Base-by-base conservation (phyloP, 2,113 vertebrate species). In the Genyomyrus donnyi region DNA sequence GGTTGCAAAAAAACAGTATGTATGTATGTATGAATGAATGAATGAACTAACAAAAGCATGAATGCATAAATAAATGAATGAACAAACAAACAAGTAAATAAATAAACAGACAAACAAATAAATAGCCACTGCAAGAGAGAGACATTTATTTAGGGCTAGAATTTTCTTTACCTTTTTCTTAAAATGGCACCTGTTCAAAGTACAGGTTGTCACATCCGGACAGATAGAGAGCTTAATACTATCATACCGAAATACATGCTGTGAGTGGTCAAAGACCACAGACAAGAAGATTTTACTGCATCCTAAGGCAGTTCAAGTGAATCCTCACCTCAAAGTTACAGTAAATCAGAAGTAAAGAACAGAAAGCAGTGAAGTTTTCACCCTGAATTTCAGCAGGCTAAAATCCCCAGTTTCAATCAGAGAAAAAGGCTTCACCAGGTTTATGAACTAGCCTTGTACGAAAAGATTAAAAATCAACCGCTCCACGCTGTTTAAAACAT, bases 401-500 rank as follows among this genome's bases (percentile, higher is more conserved):
- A 77, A 77, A 77, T 77, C 74, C 15, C 15, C 35, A 77, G 13
- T 42, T 80, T 39, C 74, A 35, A 77, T 19, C 27, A 77, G 70
- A 77, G n/a, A 31, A 19, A 42, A 42, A 19, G 31, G 74, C 15
- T 56, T 21, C 17, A 80, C 35, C 13, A 17, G 74, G 13, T 39
- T 42, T 80, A 42, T 80, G 74, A 6, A 39, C 74, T 42, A 80
- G 74, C 35, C 35, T 42, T 80, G 35, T 42, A 35, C 21, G 88
- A 84, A 87, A 42, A 56, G 31, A 42, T 77, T 17, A 80, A 80
- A 90, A 90, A 84, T 31, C 24, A 56, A 19, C 19, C 85, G 49
- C 21, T 58, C 42, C 53, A 85, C 80, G 91, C 93, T 93, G 93
- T 90, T 92, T 80, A 91, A 93, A 53, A 92, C 91, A 94, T 93